Conservation (phyloP, 2,113 vertebrate genomes). For the Cyprinodon brontotheroides region DNA sequence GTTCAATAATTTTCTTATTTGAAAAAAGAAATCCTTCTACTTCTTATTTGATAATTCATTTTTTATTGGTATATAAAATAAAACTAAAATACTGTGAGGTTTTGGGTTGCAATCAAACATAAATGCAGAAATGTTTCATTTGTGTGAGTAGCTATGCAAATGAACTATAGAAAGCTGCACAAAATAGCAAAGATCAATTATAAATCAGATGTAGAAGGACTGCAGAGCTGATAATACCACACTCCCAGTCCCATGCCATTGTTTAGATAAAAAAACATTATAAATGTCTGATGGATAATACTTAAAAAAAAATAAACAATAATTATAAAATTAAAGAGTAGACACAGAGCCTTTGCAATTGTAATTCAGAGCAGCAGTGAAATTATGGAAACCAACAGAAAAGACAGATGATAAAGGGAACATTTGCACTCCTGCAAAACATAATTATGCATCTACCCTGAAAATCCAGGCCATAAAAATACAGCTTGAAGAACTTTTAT, state of each 20-base stretch:
- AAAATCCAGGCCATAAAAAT: neutral
- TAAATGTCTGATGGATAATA: conserved; percentile 12
- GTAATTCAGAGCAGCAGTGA: conserved; percentile 12
- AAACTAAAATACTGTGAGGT: no score
- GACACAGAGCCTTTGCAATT: conserved; percentile 17
- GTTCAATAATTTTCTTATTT: no score
- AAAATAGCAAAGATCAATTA: no score
- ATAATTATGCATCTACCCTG: neutral
- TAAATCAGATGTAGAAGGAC: no score
- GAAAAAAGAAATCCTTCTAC: no score
- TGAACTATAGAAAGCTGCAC: no score
- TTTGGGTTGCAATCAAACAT: no score
- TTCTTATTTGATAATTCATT: no score
- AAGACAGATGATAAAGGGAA: neutral
- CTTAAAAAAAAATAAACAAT: neutral
- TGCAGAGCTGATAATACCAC: no score
- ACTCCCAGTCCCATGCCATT: neutral
- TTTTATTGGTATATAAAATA: no score
- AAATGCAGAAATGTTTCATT: no score
- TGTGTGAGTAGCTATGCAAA: no score
- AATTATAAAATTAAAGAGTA: neutral
- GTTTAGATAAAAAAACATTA: neutral
- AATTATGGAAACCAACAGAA: conserved; percentile 10
- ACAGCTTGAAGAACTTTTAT: neutral
- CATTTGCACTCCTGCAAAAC: neutral